Evolutionary conservation across 2,888 invertebrate species (phyloP), one percentile per base, ranked within the genome.

Genomic region (Luperina nickerlii): DNA sequence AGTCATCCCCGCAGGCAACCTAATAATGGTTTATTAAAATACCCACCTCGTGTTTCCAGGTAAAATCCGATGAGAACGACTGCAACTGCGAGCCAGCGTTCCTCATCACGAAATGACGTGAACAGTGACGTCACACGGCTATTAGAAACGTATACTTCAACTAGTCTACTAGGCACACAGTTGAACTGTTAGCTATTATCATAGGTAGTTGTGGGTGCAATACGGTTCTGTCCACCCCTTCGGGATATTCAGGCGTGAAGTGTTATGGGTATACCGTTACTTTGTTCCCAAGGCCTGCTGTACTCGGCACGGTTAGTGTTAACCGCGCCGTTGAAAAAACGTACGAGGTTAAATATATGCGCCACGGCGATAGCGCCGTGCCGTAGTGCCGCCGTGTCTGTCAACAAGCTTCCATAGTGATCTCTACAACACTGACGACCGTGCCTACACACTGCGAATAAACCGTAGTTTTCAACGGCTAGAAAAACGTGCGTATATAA

Each of bases 61-160:
- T 96, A 9, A 95, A 96, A 84, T 76, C 78, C 27, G 91, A 94
- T 0, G 96, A 96, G 71, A 95, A 94, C 13, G 95, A 96, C 87
- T 96, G 95, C 91, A 92, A 93, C 73, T 96, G 96, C 82, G 94
- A 95, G 82, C 92, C 96, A 7, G 93, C 93, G 1, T 94, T 85
- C 88, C 92, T 95, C 70, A 89, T 94, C 15, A 84, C 92, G 20
- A 90, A 88, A 83, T 71, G 45, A 51, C 78, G 60, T 13, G 13
- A 42, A 11, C 60, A 15, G 24, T 78, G 71, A 83, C 79, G 72
- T 73, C 78, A 81, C 20, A 27, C 69, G 60, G 70, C 67, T 32
- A 51, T 13, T 3, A 27, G 54, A 8, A 48, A 70, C 51, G 32
- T 57, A 27, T 42, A 70, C 67, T 27, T 27, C 71, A 15, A 63